Evolutionary conservation across 2,888 invertebrate genomes (phyloP).

Genomic region (Tanytarsus gracilentus): DNA sequence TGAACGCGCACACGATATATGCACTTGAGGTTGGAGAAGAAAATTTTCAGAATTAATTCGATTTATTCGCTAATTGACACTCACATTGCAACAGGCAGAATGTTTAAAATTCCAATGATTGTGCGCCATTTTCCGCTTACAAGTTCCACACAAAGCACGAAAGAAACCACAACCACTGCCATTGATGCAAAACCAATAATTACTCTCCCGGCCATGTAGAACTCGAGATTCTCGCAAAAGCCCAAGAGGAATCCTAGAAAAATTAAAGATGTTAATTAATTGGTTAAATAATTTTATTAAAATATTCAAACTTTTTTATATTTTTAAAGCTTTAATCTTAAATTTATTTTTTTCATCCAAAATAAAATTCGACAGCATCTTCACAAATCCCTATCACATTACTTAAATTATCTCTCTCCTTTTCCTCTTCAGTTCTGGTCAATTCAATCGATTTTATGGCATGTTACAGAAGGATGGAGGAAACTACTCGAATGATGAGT

Average conservation of each 20-base stretch:
- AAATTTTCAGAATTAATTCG: constrained; percentile 34
- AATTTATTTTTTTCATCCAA: too few relatives aligned
- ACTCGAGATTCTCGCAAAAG: constrained; percentile 50
- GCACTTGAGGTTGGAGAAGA: constrained; percentile 36
- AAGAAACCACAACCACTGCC: constrained; percentile 57
- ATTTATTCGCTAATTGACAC: not conserved
- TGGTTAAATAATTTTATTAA: too few relatives aligned
- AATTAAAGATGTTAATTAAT: too few relatives aligned
- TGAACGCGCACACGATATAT: constrained; percentile 51
- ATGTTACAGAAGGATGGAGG: too few relatives aligned
- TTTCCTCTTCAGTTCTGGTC: too few relatives aligned
- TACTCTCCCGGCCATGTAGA: constrained; percentile 49
- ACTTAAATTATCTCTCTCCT: too few relatives aligned
- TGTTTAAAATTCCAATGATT: constrained; percentile 53
- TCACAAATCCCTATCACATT: too few relatives aligned
- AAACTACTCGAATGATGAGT: too few relatives aligned
- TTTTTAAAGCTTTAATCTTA: too few relatives aligned
- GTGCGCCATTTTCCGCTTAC: constrained; percentile 57
- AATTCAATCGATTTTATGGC: too few relatives aligned
- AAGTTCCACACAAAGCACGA: constrained; percentile 56
- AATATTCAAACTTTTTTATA: too few relatives aligned
- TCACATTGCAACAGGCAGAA: constrained; percentile 51
- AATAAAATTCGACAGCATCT: too few relatives aligned
- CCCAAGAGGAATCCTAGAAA: constrained; percentile 46
- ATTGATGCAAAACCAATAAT: constrained; percentile 55